Evolutionary conservation across 2,113 vertebrate species (phyloP).

Genomic region (Nicator chloris): DNA sequence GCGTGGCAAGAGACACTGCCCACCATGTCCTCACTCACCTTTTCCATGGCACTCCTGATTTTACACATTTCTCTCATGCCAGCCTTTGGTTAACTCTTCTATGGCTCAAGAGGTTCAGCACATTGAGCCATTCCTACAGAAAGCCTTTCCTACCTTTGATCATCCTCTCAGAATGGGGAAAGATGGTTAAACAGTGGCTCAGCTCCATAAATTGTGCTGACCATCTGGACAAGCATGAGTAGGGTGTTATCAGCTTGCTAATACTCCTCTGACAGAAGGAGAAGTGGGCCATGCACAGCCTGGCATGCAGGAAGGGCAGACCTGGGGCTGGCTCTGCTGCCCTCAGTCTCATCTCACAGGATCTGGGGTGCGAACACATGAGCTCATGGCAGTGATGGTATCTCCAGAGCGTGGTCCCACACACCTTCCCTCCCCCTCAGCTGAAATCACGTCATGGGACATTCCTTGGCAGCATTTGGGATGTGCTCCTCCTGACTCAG

Average conservation of each 20-base stretch:
- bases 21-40: neutral
- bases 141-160: neutral
- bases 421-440: neutral
- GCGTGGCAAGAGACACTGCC: neutral
- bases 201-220: neutral
- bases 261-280: neutral
- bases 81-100: neutral
- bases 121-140: neutral
- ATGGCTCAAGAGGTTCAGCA: neutral
- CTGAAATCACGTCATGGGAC: neutral
- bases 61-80: neutral
- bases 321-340: neutral
- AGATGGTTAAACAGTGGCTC: neutral
- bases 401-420: neutral
- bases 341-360: neutral
- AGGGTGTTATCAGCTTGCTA: neutral
- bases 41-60: neutral
- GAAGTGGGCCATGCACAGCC: neutral
- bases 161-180: neutral
- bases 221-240: neutral
- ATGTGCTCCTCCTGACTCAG: neutral
- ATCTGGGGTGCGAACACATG: neutral
- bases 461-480: neutral
- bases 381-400: slow-evolving; percentile 21
- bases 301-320: neutral